Evolutionary conservation across 2,888 invertebrate genomes (phyloP), one percentile per base, ranked within the genome.

Genomic region (Stenchaetothrips biformis): DNA sequence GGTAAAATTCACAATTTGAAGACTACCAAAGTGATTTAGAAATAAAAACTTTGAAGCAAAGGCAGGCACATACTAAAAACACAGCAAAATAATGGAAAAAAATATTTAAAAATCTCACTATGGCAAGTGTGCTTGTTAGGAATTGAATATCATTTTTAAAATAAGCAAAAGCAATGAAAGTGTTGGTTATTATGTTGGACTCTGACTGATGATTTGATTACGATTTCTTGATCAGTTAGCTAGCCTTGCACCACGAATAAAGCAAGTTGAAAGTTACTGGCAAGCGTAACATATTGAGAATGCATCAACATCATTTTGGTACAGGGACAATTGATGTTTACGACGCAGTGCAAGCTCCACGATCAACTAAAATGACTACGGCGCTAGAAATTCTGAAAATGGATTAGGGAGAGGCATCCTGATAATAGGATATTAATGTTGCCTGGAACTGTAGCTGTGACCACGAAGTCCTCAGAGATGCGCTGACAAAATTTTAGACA

Each of bases 401-500:
- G 7, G 25, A 74, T 25, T 21, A 25, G 25, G 25, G 21, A 11
- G 7, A 25, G 13, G 25, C 21, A 21, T 74, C 67, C 67, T 25
- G 7, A 74, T 21, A 74, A 21, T 11, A 74, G 59, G 67, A 74
- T 11, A 74, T 74, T 21, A 74, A 74, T 25, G 67, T 74, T 74
- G 67, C 21, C 67, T 74, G 67, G 67, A 74, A 74, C 67, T 74
- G 21, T 25, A 11, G 25, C 21, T 21, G 25, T 21, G 25, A 74
- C 25, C 67, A 74, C 11, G 67, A 21, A 74, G 67, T 21, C 67
- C 11, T 74, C 67, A 74, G 21, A 74, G 67, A 25, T 25, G 21
- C 25, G 67, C 67, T 74, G 67, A 84, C 84, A 84, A 82, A 86
- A 53, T 48, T 25, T 78, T 53, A 78, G 48, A 74, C 83, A 83